Evolutionary conservation across 2,113 vertebrate species (phyloP).

Genomic region (human): DNA sequence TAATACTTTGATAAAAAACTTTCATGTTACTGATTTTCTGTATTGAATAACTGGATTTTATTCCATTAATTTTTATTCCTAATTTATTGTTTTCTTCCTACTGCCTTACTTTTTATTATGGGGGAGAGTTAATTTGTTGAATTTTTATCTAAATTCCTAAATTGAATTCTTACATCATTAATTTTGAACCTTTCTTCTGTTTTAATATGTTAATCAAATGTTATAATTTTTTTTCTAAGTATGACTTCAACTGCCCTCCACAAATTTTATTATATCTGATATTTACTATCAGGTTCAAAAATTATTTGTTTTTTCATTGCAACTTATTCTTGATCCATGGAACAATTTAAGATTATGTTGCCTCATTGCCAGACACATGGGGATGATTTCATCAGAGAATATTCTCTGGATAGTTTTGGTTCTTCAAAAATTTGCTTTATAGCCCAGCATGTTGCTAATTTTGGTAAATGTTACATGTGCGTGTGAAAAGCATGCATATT

Average conservation of each 20-base stretch:
- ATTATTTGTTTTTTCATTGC: neutral
- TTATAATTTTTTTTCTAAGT: neutral
- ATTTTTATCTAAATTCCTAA: neutral
- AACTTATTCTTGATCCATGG: neutral
- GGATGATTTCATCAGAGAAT: neutral
- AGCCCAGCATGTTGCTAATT: neutral
- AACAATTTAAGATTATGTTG: neutral
- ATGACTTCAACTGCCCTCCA: neutral
- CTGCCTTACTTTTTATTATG: neutral
- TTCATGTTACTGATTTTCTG: neutral
- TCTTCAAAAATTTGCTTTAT: neutral
- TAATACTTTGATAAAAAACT: neutral
- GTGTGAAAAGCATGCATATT: neutral
- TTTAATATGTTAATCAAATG: neutral
- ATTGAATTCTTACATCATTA: neutral
- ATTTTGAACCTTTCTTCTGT: neutral
- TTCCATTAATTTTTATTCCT: neutral
- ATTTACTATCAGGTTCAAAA: neutral
- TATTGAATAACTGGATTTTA: neutral
- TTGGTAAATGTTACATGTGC: neutral
- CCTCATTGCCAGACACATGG: neutral
- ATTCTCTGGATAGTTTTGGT: neutral
- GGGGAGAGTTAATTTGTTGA: neutral
- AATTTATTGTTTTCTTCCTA: neutral
- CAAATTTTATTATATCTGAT: neutral